Percentiles rank a stretch among this genome's conserved stretches.
phyloP scores from a whole-genome alignment of 2,888 invertebrate species.

The Trissonchulus latispiculum region DNA sequence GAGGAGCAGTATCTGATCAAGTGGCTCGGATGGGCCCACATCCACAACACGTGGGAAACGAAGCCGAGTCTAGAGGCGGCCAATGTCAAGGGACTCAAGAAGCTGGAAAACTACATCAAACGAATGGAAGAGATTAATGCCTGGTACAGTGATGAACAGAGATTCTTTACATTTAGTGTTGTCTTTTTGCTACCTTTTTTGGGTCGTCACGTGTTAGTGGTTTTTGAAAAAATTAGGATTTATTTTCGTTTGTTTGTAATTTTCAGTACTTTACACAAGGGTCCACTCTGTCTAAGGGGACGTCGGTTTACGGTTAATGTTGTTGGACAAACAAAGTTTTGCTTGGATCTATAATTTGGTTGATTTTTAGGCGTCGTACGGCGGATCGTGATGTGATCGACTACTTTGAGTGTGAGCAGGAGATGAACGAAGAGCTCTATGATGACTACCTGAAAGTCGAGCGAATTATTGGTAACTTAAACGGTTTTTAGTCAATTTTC shows the following conservation, averaged over 20 bases:
- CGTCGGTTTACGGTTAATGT: no score
- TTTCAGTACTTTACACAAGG: no score
- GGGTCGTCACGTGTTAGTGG: no score
- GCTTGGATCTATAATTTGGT: no score
- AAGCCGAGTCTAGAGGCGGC: constrained; percentile 64
- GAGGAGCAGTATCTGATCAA: constrained; percentile 85
- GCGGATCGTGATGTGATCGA: constrained; percentile 94
- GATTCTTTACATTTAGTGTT: no score
- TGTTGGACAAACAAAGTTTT: no score
- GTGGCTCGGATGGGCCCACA: constrained; percentile 98
- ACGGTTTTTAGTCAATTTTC: no score
- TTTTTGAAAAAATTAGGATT: no score
- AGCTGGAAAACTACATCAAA: constrained; percentile 77
- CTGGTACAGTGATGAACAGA: no score
- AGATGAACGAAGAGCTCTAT: constrained; percentile 77
- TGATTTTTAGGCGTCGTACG: constrained; percentile 54
- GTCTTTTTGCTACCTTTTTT: no score
- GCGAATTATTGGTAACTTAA: constrained; percentile 45
- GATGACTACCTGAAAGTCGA: constrained; percentile 68
- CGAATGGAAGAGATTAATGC: constrained; percentile 67
- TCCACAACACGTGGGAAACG: constrained; percentile 98
- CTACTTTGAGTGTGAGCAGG: constrained; percentile 88
- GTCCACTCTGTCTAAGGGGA: no score
- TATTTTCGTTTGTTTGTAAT: no score
- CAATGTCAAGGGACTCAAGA: constrained; percentile 86